Percentiles rank a stretch among this genome's conserved stretches.
phyloP scores from a whole-genome alignment of 2,888 invertebrate species.

The Formica aserva region DNA sequence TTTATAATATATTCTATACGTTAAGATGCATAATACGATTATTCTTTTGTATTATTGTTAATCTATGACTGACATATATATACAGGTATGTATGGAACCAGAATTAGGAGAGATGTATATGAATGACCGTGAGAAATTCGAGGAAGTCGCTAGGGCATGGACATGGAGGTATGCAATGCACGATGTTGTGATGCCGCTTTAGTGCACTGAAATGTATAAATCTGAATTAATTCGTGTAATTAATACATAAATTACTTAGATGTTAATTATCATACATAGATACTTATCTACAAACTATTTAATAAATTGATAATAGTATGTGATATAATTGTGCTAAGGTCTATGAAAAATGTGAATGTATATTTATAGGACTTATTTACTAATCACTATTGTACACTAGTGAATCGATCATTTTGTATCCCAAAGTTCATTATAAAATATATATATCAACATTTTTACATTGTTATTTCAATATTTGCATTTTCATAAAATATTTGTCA shows the following conservation, averaged over 20 bases:
- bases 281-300: constrained; percentile 14
- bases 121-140: constrained; percentile 91
- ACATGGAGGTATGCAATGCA: constrained; percentile 97
- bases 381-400: constrained; percentile 24
- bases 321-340: constrained; percentile 41
- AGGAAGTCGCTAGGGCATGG: constrained; percentile 93
- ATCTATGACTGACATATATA: constrained; percentile 40
- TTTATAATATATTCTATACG: background rate
- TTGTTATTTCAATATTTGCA: background rate
- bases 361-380: constrained; percentile 33
- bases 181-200: constrained; percentile 87
- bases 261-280: constrained; percentile 12
- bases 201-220: constrained; percentile 22
- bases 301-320: constrained; percentile 39
- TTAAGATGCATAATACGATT: background rate
- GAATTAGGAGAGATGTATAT: constrained; percentile 93
- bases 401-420: constrained; percentile 23
- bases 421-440: constrained; percentile 34
- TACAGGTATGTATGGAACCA: constrained; percentile 95
- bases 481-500: background rate
- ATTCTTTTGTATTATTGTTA: constrained; percentile 2
- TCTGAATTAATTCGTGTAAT: constrained; percentile 18
- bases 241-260: background rate
- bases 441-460: constrained; percentile 14
- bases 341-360: background rate